Percentiles rank a stretch among this genome's conserved stretches.
Evolutionary conservation across 2,888 invertebrate species (phyloP).

Genomic region (Willowsia nigromaculata): DNA sequence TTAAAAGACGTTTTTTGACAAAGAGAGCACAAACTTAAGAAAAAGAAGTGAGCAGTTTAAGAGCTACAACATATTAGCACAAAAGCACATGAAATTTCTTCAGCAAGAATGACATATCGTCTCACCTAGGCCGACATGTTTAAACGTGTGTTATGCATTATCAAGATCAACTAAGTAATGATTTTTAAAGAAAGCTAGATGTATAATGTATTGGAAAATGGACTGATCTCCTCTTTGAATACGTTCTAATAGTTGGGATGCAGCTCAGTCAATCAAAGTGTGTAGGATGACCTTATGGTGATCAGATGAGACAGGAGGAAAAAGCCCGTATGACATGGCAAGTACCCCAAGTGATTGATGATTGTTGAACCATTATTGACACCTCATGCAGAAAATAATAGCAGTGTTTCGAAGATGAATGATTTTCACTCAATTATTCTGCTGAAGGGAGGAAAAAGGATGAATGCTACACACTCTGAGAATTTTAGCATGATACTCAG

Average conservation of each 20-base stretch:
- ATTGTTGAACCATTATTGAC: slow-evolving; percentile 75
- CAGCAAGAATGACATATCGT: slow-evolving; percentile 22
- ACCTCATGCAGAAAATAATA: slow-evolving; percentile 77
- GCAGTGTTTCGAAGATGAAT: slow-evolving; percentile 72
- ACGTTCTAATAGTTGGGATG: not conserved
- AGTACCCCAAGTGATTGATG: slow-evolving; percentile 69
- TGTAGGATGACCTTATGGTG: slow-evolving; percentile 67
- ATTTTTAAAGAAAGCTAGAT: not conserved
- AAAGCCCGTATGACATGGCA: slow-evolving; percentile 71
- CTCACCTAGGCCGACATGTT: slow-evolving; percentile 13
- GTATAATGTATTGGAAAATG: not conserved
- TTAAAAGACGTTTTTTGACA: not conserved
- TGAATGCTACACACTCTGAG: not conserved
- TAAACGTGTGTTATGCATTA: slow-evolving; percentile 15
- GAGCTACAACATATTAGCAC: not conserved
- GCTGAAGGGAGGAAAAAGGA: slow-evolving; percentile 18
- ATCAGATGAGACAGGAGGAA: slow-evolving; percentile 75
- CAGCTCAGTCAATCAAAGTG: slow-evolving; percentile 58
- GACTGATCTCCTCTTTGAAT: too few relatives aligned
- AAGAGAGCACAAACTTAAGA: not conserved
- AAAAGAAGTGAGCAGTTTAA: not conserved
- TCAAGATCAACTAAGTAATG: not conserved
- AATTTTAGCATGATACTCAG: not conserved
- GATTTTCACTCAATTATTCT: slow-evolving; percentile 72
- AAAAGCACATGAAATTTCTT: not conserved